These are phyloP conservation scores for Australoheros facetus DNA, from an alignment of 2,797 vertebrate species.

Conservation along the genomic window DNA sequence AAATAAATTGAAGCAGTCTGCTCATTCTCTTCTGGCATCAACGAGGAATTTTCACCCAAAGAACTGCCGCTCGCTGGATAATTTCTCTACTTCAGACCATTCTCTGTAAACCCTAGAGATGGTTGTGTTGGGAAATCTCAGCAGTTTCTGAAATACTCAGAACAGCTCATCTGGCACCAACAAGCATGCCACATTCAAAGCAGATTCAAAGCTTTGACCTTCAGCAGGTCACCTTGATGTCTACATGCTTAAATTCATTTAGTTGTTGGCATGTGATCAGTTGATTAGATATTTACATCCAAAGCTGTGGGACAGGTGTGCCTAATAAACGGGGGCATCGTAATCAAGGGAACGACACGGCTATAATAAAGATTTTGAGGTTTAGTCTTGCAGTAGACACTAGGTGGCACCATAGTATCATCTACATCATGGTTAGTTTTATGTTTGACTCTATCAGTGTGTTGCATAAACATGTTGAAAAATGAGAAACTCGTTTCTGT, in stretches of 20 bases:
- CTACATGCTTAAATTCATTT: neutral
- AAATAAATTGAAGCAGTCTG: neutral
- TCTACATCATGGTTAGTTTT: neutral
- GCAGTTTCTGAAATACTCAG: neutral
- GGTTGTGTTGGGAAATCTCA: neutral
- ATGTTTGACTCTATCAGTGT: neutral
- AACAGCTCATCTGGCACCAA: neutral
- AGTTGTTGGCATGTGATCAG: neutral
- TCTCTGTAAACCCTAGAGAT: neutral
- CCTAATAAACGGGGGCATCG: neutral
- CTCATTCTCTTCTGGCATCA: neutral
- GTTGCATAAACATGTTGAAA: neutral
- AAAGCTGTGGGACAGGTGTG: neutral
- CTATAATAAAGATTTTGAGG: neutral
- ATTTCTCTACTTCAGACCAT: neutral
- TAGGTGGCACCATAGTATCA: conserved; percentile 60
- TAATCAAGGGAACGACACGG: neutral
- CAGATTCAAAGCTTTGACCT: neutral
- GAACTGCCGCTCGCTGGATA: neutral
- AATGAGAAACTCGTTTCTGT: neutral
- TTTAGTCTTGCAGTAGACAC: conserved; percentile 29
- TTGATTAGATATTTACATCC: neutral
- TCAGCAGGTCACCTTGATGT: neutral
- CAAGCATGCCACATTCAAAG: neutral
- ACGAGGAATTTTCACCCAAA: neutral